Evolutionary conservation across 2,113 vertebrate genomes (phyloP), one percentile per base, ranked within the genome.

Genomic region (Nesospiza acunhae): DNA sequence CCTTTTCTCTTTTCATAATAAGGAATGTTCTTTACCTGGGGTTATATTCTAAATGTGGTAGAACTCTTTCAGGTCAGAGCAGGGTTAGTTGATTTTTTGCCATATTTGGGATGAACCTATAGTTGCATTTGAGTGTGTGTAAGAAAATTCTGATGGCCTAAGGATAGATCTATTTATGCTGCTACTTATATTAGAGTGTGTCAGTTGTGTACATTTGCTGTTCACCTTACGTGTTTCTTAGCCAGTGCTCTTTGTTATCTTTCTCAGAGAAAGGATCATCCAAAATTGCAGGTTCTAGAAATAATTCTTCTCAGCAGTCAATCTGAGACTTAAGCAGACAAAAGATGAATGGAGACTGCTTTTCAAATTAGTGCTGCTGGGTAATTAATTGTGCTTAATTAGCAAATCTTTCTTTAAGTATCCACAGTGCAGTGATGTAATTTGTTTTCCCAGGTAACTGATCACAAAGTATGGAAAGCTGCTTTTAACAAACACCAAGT

Each of bases 341-440:
- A 73, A 92, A 93, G 74, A 77, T 94, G 52, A 89, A 76, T 56
- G 41, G 77, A 73, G 92, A 58, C 79, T 82, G 37, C 66, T 78
- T 84, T 93, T 93, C 78, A 87, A 41, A 72, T 86, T 83, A 89
- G n/a, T 52, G 55, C 80, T 89, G 46, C 84, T 64, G 53, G 46
- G 91, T 82, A 87, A 94, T 94, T 95, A 96, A 91, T 94, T 79
- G 46, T 35, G 31, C 41, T 66, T 84, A 93, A 95, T 95, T 94
- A 87, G 56, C 62, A 92, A 75, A 62, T 82, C 37, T 84, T 84
- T 62, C 55, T 76, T 66, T 24, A 78, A 89, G 64, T 87, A 82
- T 68, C 53, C 80, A 87, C 60, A 52, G 60, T 62, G 58, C 22
- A 42, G 28, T 76, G 77, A 64, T 93, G 41, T 72, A 84, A 91